phyloP scores from a whole-genome alignment of 2,888 invertebrate genomes.

The Alviniconcha strummeri region DNA sequence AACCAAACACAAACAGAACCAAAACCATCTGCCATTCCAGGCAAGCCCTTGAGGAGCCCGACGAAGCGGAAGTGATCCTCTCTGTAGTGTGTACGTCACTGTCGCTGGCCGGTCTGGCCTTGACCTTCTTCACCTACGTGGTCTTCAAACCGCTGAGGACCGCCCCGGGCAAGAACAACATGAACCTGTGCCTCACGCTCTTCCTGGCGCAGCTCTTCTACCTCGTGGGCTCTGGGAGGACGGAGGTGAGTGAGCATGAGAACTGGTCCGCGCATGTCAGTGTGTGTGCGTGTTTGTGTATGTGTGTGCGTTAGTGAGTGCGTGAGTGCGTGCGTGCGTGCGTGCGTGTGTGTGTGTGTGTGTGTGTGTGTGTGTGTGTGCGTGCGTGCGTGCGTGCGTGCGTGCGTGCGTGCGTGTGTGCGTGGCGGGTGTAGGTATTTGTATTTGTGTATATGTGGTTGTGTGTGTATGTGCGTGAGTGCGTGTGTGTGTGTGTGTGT shows the following conservation, averaged over 20 bases:
- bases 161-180: conserved; percentile 47
- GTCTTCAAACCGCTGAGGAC: conserved; percentile 39
- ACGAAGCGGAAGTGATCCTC: conserved; percentile 20
- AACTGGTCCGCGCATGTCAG: neutral
- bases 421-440: no score
- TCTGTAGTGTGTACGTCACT: conserved; percentile 38
- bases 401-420: neutral
- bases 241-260: conserved; percentile 18
- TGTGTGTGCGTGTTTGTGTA: neutral
- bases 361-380: neutral
- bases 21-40: no score
- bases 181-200: conserved; percentile 38
- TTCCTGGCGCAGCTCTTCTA: conserved; percentile 42
- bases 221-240: conserved; percentile 32
- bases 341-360: neutral
- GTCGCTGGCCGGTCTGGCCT: conserved; percentile 38
- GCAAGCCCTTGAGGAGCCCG: neutral
- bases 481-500: no score
- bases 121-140: conserved; percentile 39
- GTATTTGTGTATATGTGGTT: no score
- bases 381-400: neutral
- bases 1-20: no score
- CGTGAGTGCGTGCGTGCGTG: neutral
- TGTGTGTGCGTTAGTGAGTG: neutral
- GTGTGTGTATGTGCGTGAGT: no score